phyloP scores from a whole-genome alignment of 2,113 vertebrate species.

The Hyperoodon ampullatus region DNA sequence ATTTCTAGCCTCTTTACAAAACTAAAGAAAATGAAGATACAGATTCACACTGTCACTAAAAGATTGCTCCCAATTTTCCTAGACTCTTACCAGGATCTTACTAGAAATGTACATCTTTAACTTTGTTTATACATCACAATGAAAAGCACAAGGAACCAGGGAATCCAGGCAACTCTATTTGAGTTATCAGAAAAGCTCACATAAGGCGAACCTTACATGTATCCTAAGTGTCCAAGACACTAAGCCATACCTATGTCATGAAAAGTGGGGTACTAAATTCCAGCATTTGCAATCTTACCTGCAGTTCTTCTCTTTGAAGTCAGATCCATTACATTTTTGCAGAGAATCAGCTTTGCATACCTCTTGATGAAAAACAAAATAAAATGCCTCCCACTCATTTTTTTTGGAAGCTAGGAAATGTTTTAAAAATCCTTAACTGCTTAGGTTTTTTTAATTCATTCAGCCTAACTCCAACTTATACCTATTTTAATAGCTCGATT shows the following conservation, averaged over 20 bases:
- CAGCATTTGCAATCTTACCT: not conserved
- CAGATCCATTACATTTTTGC: not conserved
- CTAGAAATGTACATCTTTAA: not conserved
- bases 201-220: not conserved
- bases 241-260: not conserved
- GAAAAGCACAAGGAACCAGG: not conserved
- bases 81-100: not conserved
- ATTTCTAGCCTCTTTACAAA: not conserved
- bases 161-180: not conserved
- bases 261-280: not conserved
- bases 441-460: slow-evolving; percentile 21
- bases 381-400: not conserved
- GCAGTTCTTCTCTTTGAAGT: not conserved
- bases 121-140: not conserved
- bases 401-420: not conserved
- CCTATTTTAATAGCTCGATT: not conserved
- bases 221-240: not conserved
- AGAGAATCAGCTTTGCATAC: not conserved
- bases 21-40: not conserved
- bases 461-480: not conserved
- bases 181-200: not conserved
- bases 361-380: slow-evolving; percentile 26
- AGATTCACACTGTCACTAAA: not conserved
- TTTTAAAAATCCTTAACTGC: not conserved
- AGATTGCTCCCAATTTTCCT: not conserved